Percentiles rank a stretch among this genome's conserved stretches.
Evolutionary conservation across 2,113 vertebrate genomes (phyloP).

Genomic region (Campylomormyrus tamandua): DNA sequence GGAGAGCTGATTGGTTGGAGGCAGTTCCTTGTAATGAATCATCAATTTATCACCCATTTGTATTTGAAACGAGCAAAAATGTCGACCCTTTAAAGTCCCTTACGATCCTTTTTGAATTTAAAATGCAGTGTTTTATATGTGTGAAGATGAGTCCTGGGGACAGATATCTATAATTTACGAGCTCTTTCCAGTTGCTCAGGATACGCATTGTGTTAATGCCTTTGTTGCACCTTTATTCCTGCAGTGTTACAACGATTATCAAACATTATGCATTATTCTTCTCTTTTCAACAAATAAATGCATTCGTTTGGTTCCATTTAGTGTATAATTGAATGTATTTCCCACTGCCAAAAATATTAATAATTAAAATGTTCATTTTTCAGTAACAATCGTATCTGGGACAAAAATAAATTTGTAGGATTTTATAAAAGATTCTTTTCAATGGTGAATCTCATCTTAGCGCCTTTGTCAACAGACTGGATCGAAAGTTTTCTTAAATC

Average conservation of each 20-base stretch:
- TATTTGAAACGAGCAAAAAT: not conserved
- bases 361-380: not conserved
- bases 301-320: not conserved
- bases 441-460: not conserved
- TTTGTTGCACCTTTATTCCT: not conserved
- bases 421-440: not conserved
- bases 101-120: not conserved
- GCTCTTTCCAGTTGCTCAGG: not conserved
- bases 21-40: not conserved
- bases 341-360: not conserved
- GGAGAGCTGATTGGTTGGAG: not conserved
- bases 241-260: not conserved
- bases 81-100: not conserved
- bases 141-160: not conserved
- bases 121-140: not conserved
- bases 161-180: not conserved
- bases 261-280: not conserved
- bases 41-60: not conserved
- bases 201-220: not conserved
- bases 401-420: not conserved
- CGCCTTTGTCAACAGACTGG: not conserved
- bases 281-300: not conserved
- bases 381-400: not conserved
- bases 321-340: not conserved
- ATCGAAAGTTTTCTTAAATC: not conserved